Evolutionary conservation across 2,113 vertebrate species (phyloP).

Genomic region (Vicugna pacos): DNA sequence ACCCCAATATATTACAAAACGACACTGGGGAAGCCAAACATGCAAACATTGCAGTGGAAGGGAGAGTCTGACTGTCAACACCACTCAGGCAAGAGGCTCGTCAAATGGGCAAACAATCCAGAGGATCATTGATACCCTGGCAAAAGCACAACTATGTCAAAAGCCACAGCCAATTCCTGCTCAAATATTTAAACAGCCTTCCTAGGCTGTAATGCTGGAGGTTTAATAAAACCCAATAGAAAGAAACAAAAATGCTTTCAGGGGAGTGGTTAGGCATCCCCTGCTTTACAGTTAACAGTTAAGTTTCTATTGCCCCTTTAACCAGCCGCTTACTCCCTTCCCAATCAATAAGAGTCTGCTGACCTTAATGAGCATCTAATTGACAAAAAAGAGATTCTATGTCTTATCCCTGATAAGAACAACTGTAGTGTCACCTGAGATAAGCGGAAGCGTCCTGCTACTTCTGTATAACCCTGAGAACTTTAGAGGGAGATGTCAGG

Average conservation of each 20-base stretch:
- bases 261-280: not conserved
- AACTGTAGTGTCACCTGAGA: conserved; percentile 34
- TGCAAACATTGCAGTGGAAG: not conserved
- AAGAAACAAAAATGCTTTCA: conserved; percentile 47
- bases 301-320: not conserved
- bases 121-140: not conserved
- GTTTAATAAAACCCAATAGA: conserved; percentile 46
- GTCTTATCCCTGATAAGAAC: conserved; percentile 56
- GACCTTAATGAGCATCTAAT: conserved; percentile 61
- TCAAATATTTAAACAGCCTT: conserved; percentile 73
- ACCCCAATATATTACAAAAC: not conserved
- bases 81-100: conserved; percentile 21
- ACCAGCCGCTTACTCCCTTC: not conserved
- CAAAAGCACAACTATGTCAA: conserved; percentile 64
- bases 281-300: not conserved
- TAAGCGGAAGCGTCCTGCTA: conserved; percentile 29
- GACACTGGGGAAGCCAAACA: not conserved
- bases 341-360: conserved; percentile 57
- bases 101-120: conserved; percentile 59
- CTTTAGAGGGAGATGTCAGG: not conserved
- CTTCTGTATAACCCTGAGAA: conserved; percentile 25
- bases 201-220: not conserved
- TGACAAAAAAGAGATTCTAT: conserved; percentile 59
- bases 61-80: conserved; percentile 54
- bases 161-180: conserved; percentile 62